These are phyloP conservation scores for Alentia gelatinosa DNA, from an alignment of 2,888 invertebrate genomes.

Conservation along the genomic window DNA sequence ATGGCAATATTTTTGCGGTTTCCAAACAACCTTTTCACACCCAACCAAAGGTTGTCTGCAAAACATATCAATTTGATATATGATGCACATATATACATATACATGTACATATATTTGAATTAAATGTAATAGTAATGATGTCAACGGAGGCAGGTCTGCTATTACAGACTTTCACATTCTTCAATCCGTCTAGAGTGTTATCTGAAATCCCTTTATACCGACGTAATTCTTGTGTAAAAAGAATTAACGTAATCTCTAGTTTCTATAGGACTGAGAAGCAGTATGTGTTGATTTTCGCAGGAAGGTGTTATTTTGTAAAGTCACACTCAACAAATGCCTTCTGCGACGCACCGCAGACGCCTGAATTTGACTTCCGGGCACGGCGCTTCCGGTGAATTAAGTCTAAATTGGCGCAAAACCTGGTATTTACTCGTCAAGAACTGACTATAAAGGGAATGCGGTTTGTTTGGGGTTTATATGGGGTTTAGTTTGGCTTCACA, in stretches of 20 bases:
- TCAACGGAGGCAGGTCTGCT: no score
- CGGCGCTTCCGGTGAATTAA: not conserved
- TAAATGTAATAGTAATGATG: no score
- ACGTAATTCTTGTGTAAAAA: not conserved
- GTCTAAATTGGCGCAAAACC: not conserved
- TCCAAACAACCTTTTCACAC: no score
- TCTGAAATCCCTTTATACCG: not conserved
- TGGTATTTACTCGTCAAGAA: not conserved
- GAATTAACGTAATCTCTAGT: not conserved
- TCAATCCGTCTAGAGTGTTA: not conserved
- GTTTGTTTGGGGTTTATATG: not conserved
- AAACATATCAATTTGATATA: no score
- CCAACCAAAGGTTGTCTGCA: no score
- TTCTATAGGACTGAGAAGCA: not conserved
- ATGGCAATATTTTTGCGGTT: no score
- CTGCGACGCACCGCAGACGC: not conserved
- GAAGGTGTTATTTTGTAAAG: not conserved
- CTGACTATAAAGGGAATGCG: not conserved
- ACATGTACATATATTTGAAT: no score
- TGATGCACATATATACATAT: no score
- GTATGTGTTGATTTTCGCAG: slow-evolving; percentile 10
- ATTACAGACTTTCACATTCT: no score
- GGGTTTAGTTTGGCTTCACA: not conserved
- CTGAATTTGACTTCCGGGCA: slow-evolving; percentile 23
- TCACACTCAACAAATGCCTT: not conserved